phyloP scores from a whole-genome alignment of 2,797 vertebrate genomes.

The Cebuella pygmaea region DNA sequence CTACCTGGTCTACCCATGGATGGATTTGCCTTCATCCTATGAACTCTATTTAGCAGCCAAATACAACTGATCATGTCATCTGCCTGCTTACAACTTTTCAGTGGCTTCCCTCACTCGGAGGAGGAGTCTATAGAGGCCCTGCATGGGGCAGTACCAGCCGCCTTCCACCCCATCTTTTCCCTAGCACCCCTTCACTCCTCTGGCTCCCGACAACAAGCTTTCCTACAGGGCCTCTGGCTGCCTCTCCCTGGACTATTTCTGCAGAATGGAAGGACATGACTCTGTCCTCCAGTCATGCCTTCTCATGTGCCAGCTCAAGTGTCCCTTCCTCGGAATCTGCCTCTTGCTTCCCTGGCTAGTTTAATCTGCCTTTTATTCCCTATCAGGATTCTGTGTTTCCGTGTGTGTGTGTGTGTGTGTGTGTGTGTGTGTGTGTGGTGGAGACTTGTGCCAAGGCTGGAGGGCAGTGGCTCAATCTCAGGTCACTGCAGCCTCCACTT shows the following conservation, averaged over 20 bases:
- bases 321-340: not conserved
- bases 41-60: not conserved
- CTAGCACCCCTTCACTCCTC: not conserved
- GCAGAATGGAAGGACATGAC: not conserved
- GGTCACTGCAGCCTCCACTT: not conserved
- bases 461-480: not conserved
- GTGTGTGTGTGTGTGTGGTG: too few relatives aligned
- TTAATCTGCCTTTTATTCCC: not conserved
- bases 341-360: not conserved
- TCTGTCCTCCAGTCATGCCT: not conserved
- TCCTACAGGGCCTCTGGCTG: too few relatives aligned
- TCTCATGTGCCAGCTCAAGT: not conserved
- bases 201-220: fast-evolving
- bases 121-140: not conserved
- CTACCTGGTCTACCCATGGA: not conserved
- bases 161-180: not conserved
- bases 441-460: not conserved
- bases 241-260: not conserved
- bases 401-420: too few relatives aligned
- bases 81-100: not conserved
- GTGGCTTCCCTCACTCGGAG: not conserved
- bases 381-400: not conserved
- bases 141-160: not conserved
- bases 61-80: not conserved
- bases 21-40: not conserved